These are phyloP conservation scores for Hesperophylax magnus DNA, from an alignment of 1,140 invertebrate genomes.

Conservation along the genomic window DNA sequence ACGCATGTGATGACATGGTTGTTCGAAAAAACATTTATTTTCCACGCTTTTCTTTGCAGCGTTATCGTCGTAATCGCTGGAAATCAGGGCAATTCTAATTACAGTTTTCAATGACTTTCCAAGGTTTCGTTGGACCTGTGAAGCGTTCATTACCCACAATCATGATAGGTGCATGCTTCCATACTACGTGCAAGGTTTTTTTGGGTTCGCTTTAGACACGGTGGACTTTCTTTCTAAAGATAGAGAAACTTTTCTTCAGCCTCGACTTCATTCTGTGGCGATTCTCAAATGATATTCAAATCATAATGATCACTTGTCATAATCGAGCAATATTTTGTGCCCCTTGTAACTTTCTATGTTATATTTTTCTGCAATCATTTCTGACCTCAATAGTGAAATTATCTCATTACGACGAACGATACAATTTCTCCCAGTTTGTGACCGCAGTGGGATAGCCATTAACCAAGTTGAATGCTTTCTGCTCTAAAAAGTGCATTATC, in stretches of 20 bases:
- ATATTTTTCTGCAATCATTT: constrained; percentile 35
- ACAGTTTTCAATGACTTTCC: no score
- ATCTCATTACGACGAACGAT: constrained; percentile 27
- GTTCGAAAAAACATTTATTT: not conserved
- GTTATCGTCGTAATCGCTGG: no score
- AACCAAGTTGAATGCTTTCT: constrained; percentile 28
- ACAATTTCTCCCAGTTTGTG: constrained; percentile 26
- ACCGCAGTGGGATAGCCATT: constrained; percentile 27
- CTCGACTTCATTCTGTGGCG: no score
- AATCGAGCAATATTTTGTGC: constrained; percentile 6
- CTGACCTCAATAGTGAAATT: constrained; percentile 33
- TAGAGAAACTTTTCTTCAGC: no score
- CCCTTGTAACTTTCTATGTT: constrained; percentile 22
- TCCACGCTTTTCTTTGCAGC: not conserved
- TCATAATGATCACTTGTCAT: not conserved
- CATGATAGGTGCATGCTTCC: no score
- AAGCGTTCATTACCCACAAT: no score
- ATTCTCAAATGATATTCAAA: no score
- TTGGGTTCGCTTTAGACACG: no score
- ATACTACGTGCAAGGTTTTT: no score
- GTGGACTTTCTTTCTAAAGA: no score
- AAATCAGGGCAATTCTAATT: no score
- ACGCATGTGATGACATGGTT: not conserved
- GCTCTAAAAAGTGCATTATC: constrained; percentile 21
- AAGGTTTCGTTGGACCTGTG: no score